Evolutionary conservation across 2,888 invertebrate genomes (phyloP), one percentile per base, ranked within the genome.

Genomic region (Ferrisia virgata): DNA sequence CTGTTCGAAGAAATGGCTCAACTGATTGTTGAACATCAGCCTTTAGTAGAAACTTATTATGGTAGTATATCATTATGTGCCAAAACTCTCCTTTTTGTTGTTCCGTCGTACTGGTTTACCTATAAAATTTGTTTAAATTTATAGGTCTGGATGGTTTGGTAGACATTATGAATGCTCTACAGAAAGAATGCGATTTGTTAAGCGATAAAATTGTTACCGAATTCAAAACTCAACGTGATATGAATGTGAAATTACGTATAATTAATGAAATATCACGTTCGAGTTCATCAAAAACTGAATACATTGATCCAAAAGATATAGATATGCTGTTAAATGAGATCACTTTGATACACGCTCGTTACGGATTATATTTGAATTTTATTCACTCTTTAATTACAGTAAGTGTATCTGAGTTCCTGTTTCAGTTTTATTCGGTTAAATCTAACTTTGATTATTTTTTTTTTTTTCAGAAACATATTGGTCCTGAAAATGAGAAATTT

Each of bases 301-400:
- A 91, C 87, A 88, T 92, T 22, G 95, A 96, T 89, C 94, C 96
- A 0, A 94, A 95, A 87, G 94, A 94, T 87, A 91, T 96, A 84
- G 99, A 99, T 90, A 92, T 94, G 0, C 90, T 96, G 72, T 92
- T 99, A 85, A 93, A 94, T 0, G 99, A 99, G 90, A 92, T 98
- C 85, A 96, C 97, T 0, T 91, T 97, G 79, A 93, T 98, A 90
- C 97, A 97, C 89, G 93, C 96, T 0, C 91, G 97, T 86, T 92
- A 95, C n/a, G 95, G 96, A 88, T 90, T 99, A 28, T 99, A 98
- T 89, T 93, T 96, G 87, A 91, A 94, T 86, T 99, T 99, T 90
- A 90, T 99, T 85, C 33, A 79, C 31, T 81, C 85, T 15, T 76
- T 82, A 11, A 78, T 85, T 11, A 58, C 64, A 9, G 84, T 64